Evolutionary conservation across 2,888 invertebrate genomes (phyloP).

Genomic region (Parelbella ahira): DNA sequence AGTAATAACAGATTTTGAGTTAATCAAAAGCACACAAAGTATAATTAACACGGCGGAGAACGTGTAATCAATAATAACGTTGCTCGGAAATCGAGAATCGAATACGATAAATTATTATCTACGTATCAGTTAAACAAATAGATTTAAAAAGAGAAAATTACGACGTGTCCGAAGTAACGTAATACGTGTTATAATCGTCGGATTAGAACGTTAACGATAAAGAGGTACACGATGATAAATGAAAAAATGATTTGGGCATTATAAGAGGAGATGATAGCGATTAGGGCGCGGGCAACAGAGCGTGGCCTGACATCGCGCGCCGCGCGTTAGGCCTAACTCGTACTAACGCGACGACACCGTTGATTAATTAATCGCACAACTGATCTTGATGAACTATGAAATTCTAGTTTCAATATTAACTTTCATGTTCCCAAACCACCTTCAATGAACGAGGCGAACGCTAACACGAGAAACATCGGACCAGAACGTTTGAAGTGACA

Average conservation of each 20-base stretch:
- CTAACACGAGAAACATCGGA: slow-evolving; percentile 25
- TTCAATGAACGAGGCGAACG: slow-evolving; percentile 18
- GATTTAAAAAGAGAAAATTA: slow-evolving; percentile 56
- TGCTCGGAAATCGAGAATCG: slow-evolving; percentile 50
- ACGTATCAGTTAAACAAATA: slow-evolving; percentile 66
- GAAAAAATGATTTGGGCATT: slow-evolving; percentile 71
- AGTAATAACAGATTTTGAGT: slow-evolving; percentile 48
- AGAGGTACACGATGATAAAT: slow-evolving; percentile 66
- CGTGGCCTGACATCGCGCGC: slow-evolving; percentile 57
- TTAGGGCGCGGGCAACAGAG: slow-evolving; percentile 58
- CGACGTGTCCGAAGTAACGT: slow-evolving; percentile 65
- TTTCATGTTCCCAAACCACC: slow-evolving; percentile 29
- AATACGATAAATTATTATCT: slow-evolving; percentile 58
- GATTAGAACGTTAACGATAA: slow-evolving; percentile 66
- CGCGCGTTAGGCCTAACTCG: slow-evolving; percentile 72
- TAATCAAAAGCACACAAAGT: slow-evolving; percentile 60
- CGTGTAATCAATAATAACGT: slow-evolving; percentile 71
- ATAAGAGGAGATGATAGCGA: slow-evolving; percentile 58
- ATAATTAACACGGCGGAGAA: slow-evolving; percentile 64
- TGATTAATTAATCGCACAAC: slow-evolving; percentile 63
- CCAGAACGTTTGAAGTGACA: slow-evolving; percentile 45
- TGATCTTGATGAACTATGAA: slow-evolving; percentile 55
- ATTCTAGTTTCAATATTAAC: slow-evolving; percentile 36
- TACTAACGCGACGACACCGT: slow-evolving; percentile 46
- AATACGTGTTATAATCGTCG: slow-evolving; percentile 72